phyloP scores from a whole-genome alignment of 2,113 vertebrate species.

The Perccottus glenii region DNA sequence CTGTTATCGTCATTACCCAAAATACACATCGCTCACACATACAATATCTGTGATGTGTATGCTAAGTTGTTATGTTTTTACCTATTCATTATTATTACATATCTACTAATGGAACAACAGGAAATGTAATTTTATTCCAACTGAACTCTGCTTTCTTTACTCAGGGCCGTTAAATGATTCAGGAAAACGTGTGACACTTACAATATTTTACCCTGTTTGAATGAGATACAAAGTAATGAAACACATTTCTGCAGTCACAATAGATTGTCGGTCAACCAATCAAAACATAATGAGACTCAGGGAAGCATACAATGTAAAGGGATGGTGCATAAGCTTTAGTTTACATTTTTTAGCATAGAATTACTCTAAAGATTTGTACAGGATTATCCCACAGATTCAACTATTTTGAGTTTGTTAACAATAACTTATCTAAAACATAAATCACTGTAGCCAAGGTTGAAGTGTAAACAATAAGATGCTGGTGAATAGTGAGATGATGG shows the following conservation, averaged over 20 bases:
- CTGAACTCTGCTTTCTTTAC: neutral
- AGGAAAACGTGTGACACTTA: conserved; percentile 18
- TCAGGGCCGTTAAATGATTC: neutral
- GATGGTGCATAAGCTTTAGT: conserved; percentile 22
- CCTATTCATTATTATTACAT: neutral
- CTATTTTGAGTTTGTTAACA: conserved; percentile 8
- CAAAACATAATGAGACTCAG: neutral
- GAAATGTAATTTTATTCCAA: conserved; percentile 1
- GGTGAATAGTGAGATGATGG: conserved; percentile 13
- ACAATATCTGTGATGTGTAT: conserved; percentile 9
- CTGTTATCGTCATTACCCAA: conserved; percentile 3
- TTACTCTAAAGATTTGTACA: conserved; percentile 1
- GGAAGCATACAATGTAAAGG: conserved; percentile 25
- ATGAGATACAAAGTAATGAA: conserved; percentile 20
- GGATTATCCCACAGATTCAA: neutral
- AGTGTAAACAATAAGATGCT: conserved; percentile 35
- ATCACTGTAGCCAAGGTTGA: conserved; percentile 14
- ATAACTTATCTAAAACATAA: no score
- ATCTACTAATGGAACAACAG: conserved; percentile 6
- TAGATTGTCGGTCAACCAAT: conserved; percentile 45
- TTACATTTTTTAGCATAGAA: conserved; percentile 29
- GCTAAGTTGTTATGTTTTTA: neutral
- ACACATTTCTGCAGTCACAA: conserved; percentile 18
- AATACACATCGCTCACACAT: conserved; percentile 16
- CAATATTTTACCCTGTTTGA: conserved; percentile 39